phyloP scores from a whole-genome alignment of 2,113 vertebrate genomes.

The Acanthisitta chloris region DNA sequence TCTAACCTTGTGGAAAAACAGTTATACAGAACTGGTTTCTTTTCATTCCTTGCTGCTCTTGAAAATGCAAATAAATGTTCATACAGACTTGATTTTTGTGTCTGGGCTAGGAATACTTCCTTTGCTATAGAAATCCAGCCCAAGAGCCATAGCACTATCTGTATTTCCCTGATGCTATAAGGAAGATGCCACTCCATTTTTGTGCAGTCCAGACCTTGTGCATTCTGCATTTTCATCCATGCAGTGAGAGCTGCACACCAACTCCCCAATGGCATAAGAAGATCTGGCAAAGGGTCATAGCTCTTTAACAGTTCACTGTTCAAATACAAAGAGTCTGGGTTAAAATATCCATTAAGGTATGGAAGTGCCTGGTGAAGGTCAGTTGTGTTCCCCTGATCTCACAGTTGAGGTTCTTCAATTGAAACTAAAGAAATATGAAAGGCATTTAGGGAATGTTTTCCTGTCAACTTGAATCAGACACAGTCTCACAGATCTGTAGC shows the following conservation, averaged over 20 bases:
- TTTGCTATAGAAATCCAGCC: neutral
- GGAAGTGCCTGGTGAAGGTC: neutral
- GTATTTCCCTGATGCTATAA: neutral
- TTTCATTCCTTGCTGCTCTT: neutral
- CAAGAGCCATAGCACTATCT: accelerated
- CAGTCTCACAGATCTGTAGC: neutral
- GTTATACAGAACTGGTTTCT: neutral
- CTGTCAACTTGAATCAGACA: neutral
- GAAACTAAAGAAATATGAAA: neutral
- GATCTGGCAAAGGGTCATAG: neutral
- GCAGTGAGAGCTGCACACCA: neutral
- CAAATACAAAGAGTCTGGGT: neutral
- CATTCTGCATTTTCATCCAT: neutral
- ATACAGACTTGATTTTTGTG: neutral
- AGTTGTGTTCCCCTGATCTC: neutral
- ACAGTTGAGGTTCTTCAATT: neutral
- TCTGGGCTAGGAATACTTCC: neutral
- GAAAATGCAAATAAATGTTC: neutral
- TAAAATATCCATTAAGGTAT: neutral
- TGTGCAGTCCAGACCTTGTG: neutral
- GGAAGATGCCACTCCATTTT: neutral
- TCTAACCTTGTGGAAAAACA: neutral
- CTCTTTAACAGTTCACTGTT: neutral
- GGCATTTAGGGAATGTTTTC: neutral
- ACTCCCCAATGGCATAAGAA: accelerated